A percentile compares a stretch with the other conserved stretches of the same genome.
phyloP scores from a whole-genome alignment of 1,140 invertebrate species.

The Polypedilum pembai region DNA sequence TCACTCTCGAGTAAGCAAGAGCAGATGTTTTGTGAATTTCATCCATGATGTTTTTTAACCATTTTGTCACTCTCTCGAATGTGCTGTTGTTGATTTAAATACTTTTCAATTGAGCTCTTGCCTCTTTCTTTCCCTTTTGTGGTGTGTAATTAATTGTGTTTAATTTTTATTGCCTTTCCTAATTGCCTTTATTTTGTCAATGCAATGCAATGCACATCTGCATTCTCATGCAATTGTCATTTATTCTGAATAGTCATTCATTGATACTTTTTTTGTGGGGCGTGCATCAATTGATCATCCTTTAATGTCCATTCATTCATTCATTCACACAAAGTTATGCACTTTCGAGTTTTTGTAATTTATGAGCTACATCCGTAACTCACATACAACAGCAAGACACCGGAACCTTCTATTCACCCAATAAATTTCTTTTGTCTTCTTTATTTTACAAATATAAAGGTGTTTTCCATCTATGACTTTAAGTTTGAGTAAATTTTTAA shows the following conservation, averaged over 20 bases:
- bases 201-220: neutral
- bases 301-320: constrained; percentile 1
- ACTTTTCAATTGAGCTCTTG: neutral
- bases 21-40: too few species aligned
- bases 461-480: neutral
- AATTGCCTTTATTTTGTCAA: neutral
- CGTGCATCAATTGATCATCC: neutral
- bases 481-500: neutral
- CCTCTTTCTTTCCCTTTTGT: neutral
- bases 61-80: too few species aligned
- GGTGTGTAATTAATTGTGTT: neutral
- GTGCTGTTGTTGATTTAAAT: too few species aligned
- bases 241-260: neutral
- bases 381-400: neutral
- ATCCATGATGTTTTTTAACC: too few species aligned
- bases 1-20: too few species aligned
- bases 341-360: neutral
- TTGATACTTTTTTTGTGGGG: neutral
- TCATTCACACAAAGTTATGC: neutral
- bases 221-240: constrained; percentile 12
- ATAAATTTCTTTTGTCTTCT: neutral
- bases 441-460: neutral
- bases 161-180: constrained; percentile 5
- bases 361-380: neutral
- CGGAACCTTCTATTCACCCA: constrained; percentile 17